Evolutionary conservation across 2,113 vertebrate genomes (phyloP), one percentile per base, ranked within the genome.

Genomic region (Hylia prasina): DNA sequence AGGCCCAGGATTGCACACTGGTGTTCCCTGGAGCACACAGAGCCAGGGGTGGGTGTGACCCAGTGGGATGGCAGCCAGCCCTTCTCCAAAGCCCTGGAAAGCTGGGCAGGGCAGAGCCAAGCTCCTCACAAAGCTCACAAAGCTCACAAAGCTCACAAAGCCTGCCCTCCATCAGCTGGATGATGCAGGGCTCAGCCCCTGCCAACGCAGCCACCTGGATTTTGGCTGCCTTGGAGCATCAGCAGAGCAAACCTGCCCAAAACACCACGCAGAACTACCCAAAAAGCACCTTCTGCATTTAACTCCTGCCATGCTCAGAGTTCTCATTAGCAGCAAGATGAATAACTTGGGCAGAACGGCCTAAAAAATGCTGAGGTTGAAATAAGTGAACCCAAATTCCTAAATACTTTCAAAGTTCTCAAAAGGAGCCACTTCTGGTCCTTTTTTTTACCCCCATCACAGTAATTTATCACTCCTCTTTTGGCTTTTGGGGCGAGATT

Each of bases 21-120:
- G 33, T 22, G 28, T 45, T 85, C 91, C 82, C 77, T 60, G 3
- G 50, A 73, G 87, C 92, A 56, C 40, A 7, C 7, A 10, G 30
- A 89, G 40, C 17, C 35, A 40, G 31, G 31, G 65, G 39, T 4
- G 39, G 40, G 31, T 76, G 56, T 93, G 90, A 61, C 50, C 92
- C 82, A 54, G 22, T 61, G 90, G 95, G 96, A 72, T 14, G 85
- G 58, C 75, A 90, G 92, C 90, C 94, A 97, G 79, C 50, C 61
- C 82, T 86, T 12, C 82, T 15, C 71, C 88, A 64, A 57, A 90
- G 1, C 75, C 82, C 94, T 69, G 72, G 28, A 13, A 53, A 23
- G 37, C 10, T 47, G 11, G 73, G 18, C 24, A 79, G 57, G 1
- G 13, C 5, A 0, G 53, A 82, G 92, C 94, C 85, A 42, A 69